Evolutionary conservation across 2,888 invertebrate genomes (phyloP), one percentile per base, ranked within the genome.

Genomic region (Spodoptera exigua): DNA sequence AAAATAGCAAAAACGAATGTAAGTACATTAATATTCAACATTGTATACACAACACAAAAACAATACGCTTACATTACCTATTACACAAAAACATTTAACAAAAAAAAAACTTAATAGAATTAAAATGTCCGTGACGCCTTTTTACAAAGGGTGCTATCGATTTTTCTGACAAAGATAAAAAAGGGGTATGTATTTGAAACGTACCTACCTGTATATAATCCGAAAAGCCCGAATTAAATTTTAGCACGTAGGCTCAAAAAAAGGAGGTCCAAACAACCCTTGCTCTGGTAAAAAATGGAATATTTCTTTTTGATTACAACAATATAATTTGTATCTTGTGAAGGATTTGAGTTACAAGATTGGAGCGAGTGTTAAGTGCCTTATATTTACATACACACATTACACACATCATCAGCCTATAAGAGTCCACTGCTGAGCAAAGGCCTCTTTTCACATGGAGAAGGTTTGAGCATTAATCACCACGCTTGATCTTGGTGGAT

Each of bases 281-380:
- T 90, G 81, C 81, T 81, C 78, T 69, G 78, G 70, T 86, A 86
- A 89, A 92, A 92, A 92, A 90, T 91, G 81, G 91, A 89, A 92
- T 93, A 93, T 93, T 92, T 93, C 93, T 92, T 93, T 93, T 93
- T 93, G 92, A 93, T 93, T 93, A 93, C 92, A 92, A 93, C 92
- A 92, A 93, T 93, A 92, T 90, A 92, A 92, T 92, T 89, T 89
- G 88, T 87, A 84, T 86, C 88, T 89, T 88, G 81, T 66, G 68
- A 63, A 0, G 47, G 87, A 58, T 60, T 46, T 62, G 78, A 84
- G 78, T 59, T 12, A 80, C 2, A 48, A 55, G 70, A 55, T 56
- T 14, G 0, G 0, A 56, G 76, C 81, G 76, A 7, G 2, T 40
- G 13, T 41, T 34, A 14, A 18, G 32, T 34, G 54, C 10, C 27